Evolutionary conservation across 2,113 vertebrate species (phyloP).

Genomic region (Calidris pugnax): DNA sequence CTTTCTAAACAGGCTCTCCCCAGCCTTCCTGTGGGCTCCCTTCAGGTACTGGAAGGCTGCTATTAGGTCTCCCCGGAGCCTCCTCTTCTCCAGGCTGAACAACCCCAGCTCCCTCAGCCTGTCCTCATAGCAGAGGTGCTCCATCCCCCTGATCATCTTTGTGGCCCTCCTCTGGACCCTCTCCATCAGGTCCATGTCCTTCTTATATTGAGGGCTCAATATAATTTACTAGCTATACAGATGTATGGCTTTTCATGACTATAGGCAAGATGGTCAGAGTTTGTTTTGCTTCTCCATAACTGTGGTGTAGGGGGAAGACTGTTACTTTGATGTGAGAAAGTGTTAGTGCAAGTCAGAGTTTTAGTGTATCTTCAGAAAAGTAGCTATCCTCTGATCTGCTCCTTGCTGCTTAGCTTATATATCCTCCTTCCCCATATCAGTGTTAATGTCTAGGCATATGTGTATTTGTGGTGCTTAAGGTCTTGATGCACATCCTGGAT

Average conservation of each 20-base stretch:
- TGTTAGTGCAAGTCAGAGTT: neutral
- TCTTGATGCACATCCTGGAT: neutral
- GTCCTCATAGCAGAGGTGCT: too few species aligned
- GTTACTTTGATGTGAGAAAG: neutral
- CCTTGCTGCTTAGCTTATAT: neutral
- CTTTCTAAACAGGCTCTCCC: too few species aligned
- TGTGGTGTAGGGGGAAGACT: too few species aligned
- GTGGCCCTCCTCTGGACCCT: too few species aligned
- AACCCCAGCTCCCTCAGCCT: too few species aligned
- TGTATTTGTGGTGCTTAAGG: accelerated
- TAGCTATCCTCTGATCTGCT: neutral
- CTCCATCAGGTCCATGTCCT: too few species aligned
- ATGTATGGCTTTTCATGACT: neutral
- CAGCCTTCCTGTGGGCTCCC: too few species aligned
- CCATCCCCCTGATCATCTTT: too few species aligned
- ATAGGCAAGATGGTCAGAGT: neutral
- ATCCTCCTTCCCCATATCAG: neutral
- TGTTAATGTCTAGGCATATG: accelerated
- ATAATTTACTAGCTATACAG: neutral
- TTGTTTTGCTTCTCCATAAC: neutral
- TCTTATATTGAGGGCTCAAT: too few species aligned
- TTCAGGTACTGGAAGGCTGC: too few species aligned
- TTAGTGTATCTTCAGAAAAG: neutral
- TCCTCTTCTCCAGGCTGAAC: too few species aligned
- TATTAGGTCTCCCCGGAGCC: too few species aligned